Evolutionary conservation across 1,140 invertebrate genomes (phyloP), one percentile per base, ranked within the genome.

Genomic region (Pogonomyrmex barbatus): DNA sequence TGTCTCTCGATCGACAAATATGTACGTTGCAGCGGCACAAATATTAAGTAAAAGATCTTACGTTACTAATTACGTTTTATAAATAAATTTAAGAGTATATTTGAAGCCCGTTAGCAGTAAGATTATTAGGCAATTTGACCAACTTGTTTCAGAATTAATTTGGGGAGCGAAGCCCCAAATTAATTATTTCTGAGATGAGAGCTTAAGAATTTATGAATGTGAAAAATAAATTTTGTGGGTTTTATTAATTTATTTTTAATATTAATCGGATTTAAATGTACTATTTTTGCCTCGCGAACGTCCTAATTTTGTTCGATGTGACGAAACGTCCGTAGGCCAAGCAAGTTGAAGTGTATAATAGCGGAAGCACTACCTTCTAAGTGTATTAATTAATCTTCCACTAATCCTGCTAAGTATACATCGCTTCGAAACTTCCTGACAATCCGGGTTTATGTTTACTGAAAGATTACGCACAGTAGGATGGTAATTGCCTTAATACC

Each of bases 401-500:
- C 79, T 83, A 83, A 83, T 83, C 79, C 68, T 30, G 68, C 79
- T 83, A 75, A 83, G 79, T 83, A 83, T 83, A 83, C 79, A 83
- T 62, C 12, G 68, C 79, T 83, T 83, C 70, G 79, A 75, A 83
- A 83, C 79, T 83, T 83, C 79, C 68, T 83, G 79, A 83, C 68
- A 75, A 83, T 83, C 68, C 54, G n/a, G 68, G 79, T 83, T 83
- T 83, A 83, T 75, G 79, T 83, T 83, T 83, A 83, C 79, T 83
- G 68, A 83, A 83, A 83, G 79, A 83, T 83, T 83, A 83, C 79
- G 79, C 68, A 73, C 68, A 75, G 79, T 75, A 83, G 68, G 79
- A 83, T 83, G 79, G 79, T 83, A 83, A 83, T 83, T 73, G 79
- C 79, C 30, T 83, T 83, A 83, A 83, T 83, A 83, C 79, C 79